Percentiles rank a stretch among this genome's conserved stretches.
Conservation (phyloP, 1,140 invertebrate species). For the Diorhabda sublineata region DNA sequence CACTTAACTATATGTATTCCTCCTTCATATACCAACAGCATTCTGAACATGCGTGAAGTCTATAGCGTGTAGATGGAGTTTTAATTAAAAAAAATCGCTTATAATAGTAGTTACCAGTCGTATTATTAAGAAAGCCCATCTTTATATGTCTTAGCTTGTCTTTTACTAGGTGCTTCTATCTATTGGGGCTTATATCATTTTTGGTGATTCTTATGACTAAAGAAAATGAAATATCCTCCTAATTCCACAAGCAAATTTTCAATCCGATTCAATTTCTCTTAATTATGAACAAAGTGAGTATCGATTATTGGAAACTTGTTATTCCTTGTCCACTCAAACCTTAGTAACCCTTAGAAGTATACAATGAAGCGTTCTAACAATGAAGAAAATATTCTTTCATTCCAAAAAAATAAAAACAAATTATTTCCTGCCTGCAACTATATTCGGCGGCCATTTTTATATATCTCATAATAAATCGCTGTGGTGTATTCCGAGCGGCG, state of each 20-base stretch:
- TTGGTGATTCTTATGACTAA: neutral
- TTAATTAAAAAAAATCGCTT: no score
- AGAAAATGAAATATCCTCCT: neutral
- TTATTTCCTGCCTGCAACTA: slow-evolving; percentile 7
- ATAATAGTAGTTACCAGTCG: neutral
- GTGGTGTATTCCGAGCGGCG: neutral
- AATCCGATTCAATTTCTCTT: neutral
- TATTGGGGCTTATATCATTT: neutral
- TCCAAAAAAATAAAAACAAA: slow-evolving; percentile 4
- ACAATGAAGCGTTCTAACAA: slow-evolving; percentile 8
- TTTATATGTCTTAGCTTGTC: neutral
- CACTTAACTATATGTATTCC: no score
- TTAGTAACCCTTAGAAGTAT: slow-evolving; percentile 7
- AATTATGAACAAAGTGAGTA: neutral
- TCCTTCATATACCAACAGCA: no score
- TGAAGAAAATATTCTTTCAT: slow-evolving; percentile 15
- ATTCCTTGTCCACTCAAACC: neutral
- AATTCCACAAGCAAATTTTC: neutral
- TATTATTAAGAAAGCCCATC: neutral
- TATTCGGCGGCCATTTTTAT: slow-evolving; percentile 14
- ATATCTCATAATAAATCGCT: slow-evolving; percentile 16
- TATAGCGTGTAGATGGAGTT: no score
- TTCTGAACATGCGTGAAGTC: no score
- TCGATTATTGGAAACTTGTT: slow-evolving; percentile 3
- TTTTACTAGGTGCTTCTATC: neutral